These are phyloP conservation scores for Argyra leucocephala DNA, from an alignment of 2,888 invertebrate species.

Conservation along the genomic window DNA sequence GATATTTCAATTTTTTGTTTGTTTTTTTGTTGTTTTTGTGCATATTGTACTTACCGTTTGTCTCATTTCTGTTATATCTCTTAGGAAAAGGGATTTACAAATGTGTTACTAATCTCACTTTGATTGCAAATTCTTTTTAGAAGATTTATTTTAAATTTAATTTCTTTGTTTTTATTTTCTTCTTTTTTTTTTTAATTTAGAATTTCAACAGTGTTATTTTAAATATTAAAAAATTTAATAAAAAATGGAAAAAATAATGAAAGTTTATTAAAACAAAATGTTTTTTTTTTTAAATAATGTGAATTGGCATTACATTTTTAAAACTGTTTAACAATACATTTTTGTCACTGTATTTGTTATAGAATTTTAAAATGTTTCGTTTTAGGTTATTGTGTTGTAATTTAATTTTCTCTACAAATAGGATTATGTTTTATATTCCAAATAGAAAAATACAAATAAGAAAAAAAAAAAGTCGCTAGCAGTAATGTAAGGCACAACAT, in stretches of 20 bases:
- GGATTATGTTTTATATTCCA: too few species aligned
- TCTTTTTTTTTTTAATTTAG: neutral
- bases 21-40: neutral
- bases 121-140: neutral
- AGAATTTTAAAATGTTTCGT: too few species aligned
- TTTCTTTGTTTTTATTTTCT: neutral
- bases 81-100: constrained; percentile 3
- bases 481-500: too few species aligned
- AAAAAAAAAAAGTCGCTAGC: too few species aligned
- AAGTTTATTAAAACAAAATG: too few species aligned
- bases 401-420: too few species aligned
- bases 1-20: neutral
- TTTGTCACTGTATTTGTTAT: too few species aligned
- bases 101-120: constrained; percentile 10
- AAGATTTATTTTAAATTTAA: neutral
- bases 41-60: neutral
- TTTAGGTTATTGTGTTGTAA: too few species aligned
- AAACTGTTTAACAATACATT: too few species aligned
- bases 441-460: too few species aligned
- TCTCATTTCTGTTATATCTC: neutral
- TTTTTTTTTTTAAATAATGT: neutral
- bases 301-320: too few species aligned
- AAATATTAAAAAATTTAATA: neutral
- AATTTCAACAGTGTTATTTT: neutral
- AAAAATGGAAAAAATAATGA: neutral